Percentiles rank a stretch among this genome's conserved stretches.
These are phyloP conservation scores for Antheraea yamamai DNA, from an alignment of 2,888 invertebrate genomes.

Conservation along the genomic window DNA sequence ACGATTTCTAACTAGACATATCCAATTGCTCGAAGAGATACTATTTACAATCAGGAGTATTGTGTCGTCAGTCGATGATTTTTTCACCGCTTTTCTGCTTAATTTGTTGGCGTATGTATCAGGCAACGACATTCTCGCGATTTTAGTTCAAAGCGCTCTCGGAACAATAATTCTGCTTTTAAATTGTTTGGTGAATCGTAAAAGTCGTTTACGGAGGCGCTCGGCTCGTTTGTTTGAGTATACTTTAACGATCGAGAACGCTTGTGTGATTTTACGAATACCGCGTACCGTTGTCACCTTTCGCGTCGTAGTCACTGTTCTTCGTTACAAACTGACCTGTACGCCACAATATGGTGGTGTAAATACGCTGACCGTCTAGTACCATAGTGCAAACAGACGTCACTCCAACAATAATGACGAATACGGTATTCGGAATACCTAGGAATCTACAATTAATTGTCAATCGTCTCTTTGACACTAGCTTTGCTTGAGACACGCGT, in stretches of 20 bases:
- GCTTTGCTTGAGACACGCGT: too few species aligned
- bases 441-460: too few species aligned
- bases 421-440: too few species aligned
- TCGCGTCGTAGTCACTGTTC: background rate
- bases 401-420: too few species aligned
- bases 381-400: too few species aligned
- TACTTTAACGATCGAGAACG: background rate
- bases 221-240: conserved; percentile 11
- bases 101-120: background rate
- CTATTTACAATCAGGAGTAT: background rate
- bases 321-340: background rate
- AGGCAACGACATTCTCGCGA: background rate
- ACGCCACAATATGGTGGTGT: background rate
- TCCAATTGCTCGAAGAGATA: background rate
- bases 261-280: background rate
- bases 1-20: background rate
- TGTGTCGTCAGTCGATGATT: background rate
- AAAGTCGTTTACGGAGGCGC: conserved; percentile 10
- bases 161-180: conserved; percentile 1
- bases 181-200: conserved; percentile 14
- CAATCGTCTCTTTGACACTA: too few species aligned
- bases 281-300: background rate
- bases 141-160: background rate
- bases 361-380: background rate
- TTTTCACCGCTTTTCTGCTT: background rate